A percentile compares a stretch with the other conserved stretches of the same genome.
These are phyloP conservation scores for Artibeus lituratus DNA, from an alignment of 2,797 vertebrate genomes.

Conservation along the genomic window DNA sequence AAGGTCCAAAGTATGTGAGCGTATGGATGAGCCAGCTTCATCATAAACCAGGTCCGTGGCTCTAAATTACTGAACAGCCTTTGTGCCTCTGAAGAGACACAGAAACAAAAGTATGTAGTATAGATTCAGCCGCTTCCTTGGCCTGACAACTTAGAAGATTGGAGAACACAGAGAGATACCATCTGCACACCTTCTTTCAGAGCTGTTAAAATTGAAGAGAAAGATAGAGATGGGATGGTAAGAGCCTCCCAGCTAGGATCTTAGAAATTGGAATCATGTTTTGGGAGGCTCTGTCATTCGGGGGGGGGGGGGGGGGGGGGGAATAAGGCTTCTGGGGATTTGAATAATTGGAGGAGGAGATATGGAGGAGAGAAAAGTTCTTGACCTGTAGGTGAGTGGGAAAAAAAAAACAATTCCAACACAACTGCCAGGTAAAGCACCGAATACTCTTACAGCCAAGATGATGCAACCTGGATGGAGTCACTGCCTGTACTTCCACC, in stretches of 20 bases:
- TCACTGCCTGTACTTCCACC: neutral
- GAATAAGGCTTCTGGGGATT: neutral
- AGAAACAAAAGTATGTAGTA: neutral
- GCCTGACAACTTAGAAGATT: neutral
- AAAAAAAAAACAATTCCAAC: neutral
- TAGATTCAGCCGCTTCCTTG: neutral
- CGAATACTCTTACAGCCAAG: neutral
- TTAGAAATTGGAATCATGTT: neutral
- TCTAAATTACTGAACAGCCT: neutral
- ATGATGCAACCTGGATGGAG: neutral
- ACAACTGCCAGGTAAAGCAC: neutral
- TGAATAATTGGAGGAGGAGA: neutral
- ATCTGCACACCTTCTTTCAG: neutral
- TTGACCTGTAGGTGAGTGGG: neutral
- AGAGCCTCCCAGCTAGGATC: neutral
- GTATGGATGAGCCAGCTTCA: neutral
- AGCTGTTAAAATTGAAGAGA: neutral
- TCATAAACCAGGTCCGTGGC: neutral
- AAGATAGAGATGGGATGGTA: neutral
- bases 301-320: fast-evolving
- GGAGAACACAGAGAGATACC: neutral
- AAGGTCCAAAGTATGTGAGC: neutral
- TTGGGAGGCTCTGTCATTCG: neutral
- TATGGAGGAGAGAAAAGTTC: neutral
- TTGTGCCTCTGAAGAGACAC: neutral